Percentiles rank a stretch among this genome's conserved stretches.
These are phyloP conservation scores for Panonychus citri DNA, from an alignment of 1,140 invertebrate genomes.

Conservation along the genomic window DNA sequence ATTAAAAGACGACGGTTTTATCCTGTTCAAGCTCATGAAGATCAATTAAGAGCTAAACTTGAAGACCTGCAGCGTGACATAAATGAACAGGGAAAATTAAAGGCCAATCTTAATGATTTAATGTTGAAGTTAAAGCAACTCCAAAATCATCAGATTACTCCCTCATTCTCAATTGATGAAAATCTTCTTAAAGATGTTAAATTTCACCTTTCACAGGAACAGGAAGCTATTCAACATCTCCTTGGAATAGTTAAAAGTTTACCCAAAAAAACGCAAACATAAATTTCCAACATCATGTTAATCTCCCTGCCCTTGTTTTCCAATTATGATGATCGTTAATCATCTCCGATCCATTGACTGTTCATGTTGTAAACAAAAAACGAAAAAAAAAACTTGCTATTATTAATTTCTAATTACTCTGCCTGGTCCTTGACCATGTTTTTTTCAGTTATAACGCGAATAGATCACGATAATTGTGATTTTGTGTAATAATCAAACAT, in stretches of 20 bases:
- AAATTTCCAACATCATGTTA: too few species aligned
- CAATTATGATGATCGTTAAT: too few species aligned
- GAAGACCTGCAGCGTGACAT: slow-evolving; percentile 63
- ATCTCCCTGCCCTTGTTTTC: too few species aligned
- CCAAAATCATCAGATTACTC: slow-evolving; percentile 31
- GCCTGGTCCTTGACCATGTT: too few species aligned
- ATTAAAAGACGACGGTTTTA: slow-evolving; percentile 57
- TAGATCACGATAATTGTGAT: too few species aligned
- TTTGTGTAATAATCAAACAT: too few species aligned
- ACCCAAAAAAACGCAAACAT: neutral
- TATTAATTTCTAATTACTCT: too few species aligned
- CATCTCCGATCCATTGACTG: too few species aligned
- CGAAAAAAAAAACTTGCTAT: too few species aligned
- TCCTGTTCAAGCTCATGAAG: slow-evolving; percentile 64
- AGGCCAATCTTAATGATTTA: slow-evolving; percentile 67
- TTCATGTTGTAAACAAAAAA: too few species aligned
- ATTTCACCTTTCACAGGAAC: slow-evolving; percentile 49
- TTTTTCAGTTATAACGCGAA: too few species aligned
- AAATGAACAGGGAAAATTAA: slow-evolving; percentile 70
- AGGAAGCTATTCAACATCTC: slow-evolving; percentile 55
- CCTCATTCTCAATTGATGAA: slow-evolving; percentile 31
- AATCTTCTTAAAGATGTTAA: slow-evolving; percentile 36
- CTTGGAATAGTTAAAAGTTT: slow-evolving; percentile 21
- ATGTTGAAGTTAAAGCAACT: slow-evolving; percentile 54
- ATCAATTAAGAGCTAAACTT: slow-evolving; percentile 51